These are phyloP conservation scores for Standfussiana lucernea DNA, from an alignment of 2,888 invertebrate species.

Conservation along the genomic window DNA sequence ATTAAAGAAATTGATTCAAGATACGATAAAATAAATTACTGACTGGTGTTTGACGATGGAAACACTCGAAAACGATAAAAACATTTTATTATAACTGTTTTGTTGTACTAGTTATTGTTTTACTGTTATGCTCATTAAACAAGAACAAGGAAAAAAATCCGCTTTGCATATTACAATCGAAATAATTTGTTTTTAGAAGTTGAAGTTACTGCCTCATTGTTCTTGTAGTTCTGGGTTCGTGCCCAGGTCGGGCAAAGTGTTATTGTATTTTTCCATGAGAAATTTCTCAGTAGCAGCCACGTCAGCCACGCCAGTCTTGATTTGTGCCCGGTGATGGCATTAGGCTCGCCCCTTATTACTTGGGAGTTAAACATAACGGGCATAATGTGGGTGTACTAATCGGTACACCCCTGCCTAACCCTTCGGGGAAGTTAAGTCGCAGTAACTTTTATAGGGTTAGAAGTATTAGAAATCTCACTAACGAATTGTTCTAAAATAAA, in stretches of 20 bases:
- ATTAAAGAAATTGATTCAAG: slow-evolving; percentile 51
- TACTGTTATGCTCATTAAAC: neutral
- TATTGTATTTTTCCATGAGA: too few species aligned
- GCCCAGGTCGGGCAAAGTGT: too few species aligned
- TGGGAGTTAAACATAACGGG: too few species aligned
- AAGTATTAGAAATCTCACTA: neutral
- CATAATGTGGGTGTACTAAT: too few species aligned
- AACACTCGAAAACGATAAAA: slow-evolving; percentile 47
- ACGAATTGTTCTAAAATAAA: neutral
- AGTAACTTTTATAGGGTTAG: neutral
- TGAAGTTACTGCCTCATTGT: too few species aligned
- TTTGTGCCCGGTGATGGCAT: too few species aligned
- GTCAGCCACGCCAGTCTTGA: too few species aligned
- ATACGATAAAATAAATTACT: slow-evolving; percentile 50
- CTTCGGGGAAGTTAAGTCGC: neutral
- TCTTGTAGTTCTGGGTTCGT: too few species aligned
- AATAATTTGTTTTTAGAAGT: too few species aligned
- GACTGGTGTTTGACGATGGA: slow-evolving; percentile 39
- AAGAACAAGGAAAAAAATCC: neutral
- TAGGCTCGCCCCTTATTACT: too few species aligned
- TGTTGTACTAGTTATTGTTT: slow-evolving; percentile 12
- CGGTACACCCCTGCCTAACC: too few species aligned
- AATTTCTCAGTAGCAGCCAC: too few species aligned
- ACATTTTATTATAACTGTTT: slow-evolving; percentile 36
- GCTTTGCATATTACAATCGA: neutral